These are phyloP conservation scores for Carassius gibelio DNA, from an alignment of 2,113 vertebrate genomes.

Conservation along the genomic window DNA sequence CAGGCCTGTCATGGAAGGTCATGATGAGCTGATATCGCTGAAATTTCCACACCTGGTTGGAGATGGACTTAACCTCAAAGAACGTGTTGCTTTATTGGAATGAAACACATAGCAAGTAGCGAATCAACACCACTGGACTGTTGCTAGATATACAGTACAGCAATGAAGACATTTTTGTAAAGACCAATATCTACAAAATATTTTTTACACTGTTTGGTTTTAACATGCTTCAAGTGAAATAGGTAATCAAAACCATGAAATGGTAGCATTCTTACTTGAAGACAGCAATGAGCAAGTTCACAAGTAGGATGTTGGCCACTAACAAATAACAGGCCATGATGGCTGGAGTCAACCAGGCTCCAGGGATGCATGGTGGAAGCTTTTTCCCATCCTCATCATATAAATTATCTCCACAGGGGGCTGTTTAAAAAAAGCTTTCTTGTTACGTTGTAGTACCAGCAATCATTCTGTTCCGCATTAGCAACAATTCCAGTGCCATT, in stretches of 20 bases:
- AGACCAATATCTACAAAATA: neutral
- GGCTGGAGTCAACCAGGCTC: slow-evolving; percentile 96
- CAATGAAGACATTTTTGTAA: neutral
- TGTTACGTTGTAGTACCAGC: neutral
- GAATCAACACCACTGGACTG: neutral
- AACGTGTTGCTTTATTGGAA: slow-evolving; percentile 88
- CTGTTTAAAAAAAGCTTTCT: slow-evolving; percentile 68
- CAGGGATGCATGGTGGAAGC: slow-evolving; percentile 94
- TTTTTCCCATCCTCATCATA: slow-evolving; percentile 96
- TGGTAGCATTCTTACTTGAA: slow-evolving; percentile 86
- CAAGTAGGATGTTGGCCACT: slow-evolving; percentile 96
- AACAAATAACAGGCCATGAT: slow-evolving; percentile 98
- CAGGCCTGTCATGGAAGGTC: slow-evolving; percentile 96
- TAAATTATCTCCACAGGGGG: slow-evolving; percentile 95
- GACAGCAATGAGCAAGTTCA: slow-evolving; percentile 96
- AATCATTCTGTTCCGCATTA: neutral
- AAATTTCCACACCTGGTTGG: slow-evolving; percentile 99
- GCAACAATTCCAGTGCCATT: neutral
- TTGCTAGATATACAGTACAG: neutral
- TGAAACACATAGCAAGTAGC: slow-evolving; percentile 11
- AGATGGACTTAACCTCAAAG: slow-evolving; percentile 97
- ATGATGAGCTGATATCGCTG: slow-evolving; percentile 97
- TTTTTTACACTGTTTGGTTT: neutral
- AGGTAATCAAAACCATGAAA: neutral
- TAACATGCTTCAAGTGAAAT: neutral